Evolutionary conservation across 2,888 invertebrate genomes (phyloP), one percentile per base, ranked within the genome.

Genomic region (Meloe dianella): DNA sequence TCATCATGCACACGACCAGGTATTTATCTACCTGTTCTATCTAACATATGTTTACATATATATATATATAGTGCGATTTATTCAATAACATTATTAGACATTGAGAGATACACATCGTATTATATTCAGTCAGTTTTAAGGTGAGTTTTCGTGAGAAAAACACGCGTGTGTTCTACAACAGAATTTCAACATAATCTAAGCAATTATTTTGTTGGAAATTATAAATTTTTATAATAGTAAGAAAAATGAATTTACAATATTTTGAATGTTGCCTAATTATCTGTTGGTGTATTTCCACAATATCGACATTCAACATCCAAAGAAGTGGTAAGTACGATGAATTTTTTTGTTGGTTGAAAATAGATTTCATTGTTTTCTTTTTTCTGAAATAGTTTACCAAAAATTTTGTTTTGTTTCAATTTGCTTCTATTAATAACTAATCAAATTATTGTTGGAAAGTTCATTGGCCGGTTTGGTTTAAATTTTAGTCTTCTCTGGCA

Each of bases 101-200:
- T 41, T 41, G 41, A 41, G 41, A 41, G 41, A 41, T 41, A 41
- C 41, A 41, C 41, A 41, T 41, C 41, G 41, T 41, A 8, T n/a
- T n/a, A n/a, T 41, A 41, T 41, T n/a, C n/a, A 2, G 20, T 20
- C 22, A 47, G n/a, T 41, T 9, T 8, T 20, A 47, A 47, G 47
- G 47, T 47, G 47, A 47, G 20, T 47, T 47, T 47, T 47, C 10
- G 20, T 47, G 20, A 10, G 47, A 10, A 47, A 47, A 47, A 47
- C 47, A 47, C 47, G 20, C 38, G 38, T 6, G 9, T 5, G 1
- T 17, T n/a, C 1, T 5, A n/a, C 10, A 20, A 10, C 6, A 17
- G 17, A 41, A 47, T 20, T 47, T 20, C 1, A 2, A 20, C 1
- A 6, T 17, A 20, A 20, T 47, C 10, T 17, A 47, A 47, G 5